Evolutionary conservation across 2,888 invertebrate genomes (phyloP).

Genomic region (Agonopterix subpropinquella): DNA sequence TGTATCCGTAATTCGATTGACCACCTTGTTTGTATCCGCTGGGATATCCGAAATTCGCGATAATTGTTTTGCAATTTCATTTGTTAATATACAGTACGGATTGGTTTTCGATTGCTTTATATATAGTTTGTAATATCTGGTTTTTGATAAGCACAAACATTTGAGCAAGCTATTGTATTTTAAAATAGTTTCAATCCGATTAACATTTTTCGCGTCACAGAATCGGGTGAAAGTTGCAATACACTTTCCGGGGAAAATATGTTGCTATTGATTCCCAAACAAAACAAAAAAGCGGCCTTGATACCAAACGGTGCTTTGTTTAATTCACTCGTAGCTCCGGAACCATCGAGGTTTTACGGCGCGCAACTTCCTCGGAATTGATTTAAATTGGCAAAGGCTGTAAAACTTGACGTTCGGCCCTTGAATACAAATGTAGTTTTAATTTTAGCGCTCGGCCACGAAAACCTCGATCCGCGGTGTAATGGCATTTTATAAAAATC

Average conservation of each 20-base stretch:
- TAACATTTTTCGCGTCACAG: no score
- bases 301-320: constrained; percentile 1
- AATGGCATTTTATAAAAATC: no score
- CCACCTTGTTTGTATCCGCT: constrained; percentile 2
- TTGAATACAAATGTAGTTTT: constrained; percentile 60
- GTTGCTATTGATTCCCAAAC: background rate
- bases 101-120: constrained; percentile 9
- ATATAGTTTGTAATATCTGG: background rate
- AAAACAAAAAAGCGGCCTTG: background rate
- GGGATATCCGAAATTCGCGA: constrained; percentile 5
- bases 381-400: constrained; percentile 51
- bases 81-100: constrained; percentile 2
- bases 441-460: constrained; percentile 38
- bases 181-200: no score
- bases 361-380: constrained; percentile 36
- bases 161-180: no score
- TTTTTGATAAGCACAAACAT: background rate
- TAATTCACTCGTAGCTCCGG: background rate
- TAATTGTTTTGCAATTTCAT: constrained; percentile 11
- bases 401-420: constrained; percentile 45
- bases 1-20: background rate
- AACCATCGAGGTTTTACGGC: constrained; percentile 15
- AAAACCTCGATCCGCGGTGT: constrained; percentile 6
- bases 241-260: background rate
- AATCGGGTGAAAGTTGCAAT: no score